Conservation (phyloP, 2,113 vertebrate genomes). For the Myocastor coypus region DNA sequence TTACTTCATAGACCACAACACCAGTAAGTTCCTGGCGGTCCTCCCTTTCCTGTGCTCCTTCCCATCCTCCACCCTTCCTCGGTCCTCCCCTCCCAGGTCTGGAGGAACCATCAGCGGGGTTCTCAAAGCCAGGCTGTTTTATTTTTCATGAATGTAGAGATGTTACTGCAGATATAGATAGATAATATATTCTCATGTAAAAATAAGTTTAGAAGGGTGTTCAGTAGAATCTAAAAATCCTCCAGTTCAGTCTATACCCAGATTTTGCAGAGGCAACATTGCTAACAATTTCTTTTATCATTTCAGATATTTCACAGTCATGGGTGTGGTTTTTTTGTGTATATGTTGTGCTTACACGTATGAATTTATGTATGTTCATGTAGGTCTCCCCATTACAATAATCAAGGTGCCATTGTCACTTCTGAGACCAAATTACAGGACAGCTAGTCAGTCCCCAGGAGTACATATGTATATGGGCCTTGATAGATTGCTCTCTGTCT, state of each 20-base stretch:
- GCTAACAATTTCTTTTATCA: background rate
- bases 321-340: background rate
- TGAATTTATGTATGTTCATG: background rate
- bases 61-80: background rate
- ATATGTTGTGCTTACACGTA: background rate
- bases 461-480: accelerated
- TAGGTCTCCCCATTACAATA: background rate
- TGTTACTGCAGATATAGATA: constrained; percentile 33
- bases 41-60: background rate
- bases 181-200: constrained; percentile 46
- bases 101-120: background rate
- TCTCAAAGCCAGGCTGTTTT: constrained; percentile 60
- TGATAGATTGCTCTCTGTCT: background rate
- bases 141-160: constrained; percentile 38
- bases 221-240: constrained; percentile 54
- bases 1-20: constrained; percentile 99
- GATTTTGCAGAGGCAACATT: background rate
- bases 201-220: constrained; percentile 42
- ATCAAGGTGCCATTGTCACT: background rate
- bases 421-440: background rate
- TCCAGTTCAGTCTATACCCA: background rate
- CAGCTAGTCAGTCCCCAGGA: background rate
- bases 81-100: background rate
- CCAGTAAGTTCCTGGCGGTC: constrained; percentile 90
- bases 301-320: constrained; percentile 9